Percentiles rank a stretch among this genome's conserved stretches.
Conservation (phyloP, 2,888 invertebrate genomes). For the Papilio protenor region DNA sequence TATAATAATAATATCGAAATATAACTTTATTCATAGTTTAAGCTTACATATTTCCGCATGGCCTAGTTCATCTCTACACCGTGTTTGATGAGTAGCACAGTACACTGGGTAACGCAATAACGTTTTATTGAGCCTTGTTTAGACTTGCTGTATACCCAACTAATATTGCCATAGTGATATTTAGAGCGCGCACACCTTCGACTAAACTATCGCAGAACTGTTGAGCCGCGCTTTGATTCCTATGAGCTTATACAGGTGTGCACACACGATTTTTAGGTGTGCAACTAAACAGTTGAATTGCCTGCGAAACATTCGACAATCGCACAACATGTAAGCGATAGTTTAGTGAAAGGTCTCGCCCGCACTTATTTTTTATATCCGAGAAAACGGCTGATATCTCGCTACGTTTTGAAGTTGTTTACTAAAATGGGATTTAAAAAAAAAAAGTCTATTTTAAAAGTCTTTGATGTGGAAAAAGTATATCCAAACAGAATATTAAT, state of each 20-base stretch:
- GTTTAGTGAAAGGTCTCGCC: too few relatives aligned
- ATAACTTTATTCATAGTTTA: not conserved
- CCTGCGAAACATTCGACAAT: too few relatives aligned
- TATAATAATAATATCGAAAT: not conserved
- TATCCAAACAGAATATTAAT: too few relatives aligned
- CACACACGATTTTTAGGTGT: too few relatives aligned
- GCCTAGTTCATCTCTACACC: conserved; percentile 12
- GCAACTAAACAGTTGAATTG: too few relatives aligned
- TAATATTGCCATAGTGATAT: not conserved
- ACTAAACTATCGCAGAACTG: too few relatives aligned
- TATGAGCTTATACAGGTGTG: too few relatives aligned
- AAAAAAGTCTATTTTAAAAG: too few relatives aligned
- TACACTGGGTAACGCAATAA: conserved; percentile 24
- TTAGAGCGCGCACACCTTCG: not conserved
- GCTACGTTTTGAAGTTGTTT: not conserved
- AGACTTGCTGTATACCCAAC: conserved; percentile 1
- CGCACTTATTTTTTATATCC: not conserved
- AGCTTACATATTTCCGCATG: conserved; percentile 8
- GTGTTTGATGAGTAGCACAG: conserved; percentile 26
- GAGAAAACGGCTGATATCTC: not conserved
- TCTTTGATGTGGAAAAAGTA: too few relatives aligned
- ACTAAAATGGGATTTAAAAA: too few relatives aligned
- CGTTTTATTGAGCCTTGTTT: conserved; percentile 1
- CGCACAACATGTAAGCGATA: too few relatives aligned
- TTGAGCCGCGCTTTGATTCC: too few relatives aligned